These are phyloP conservation scores for Lathamus discolor DNA, from an alignment of 2,113 vertebrate genomes.

Conservation along the genomic window DNA sequence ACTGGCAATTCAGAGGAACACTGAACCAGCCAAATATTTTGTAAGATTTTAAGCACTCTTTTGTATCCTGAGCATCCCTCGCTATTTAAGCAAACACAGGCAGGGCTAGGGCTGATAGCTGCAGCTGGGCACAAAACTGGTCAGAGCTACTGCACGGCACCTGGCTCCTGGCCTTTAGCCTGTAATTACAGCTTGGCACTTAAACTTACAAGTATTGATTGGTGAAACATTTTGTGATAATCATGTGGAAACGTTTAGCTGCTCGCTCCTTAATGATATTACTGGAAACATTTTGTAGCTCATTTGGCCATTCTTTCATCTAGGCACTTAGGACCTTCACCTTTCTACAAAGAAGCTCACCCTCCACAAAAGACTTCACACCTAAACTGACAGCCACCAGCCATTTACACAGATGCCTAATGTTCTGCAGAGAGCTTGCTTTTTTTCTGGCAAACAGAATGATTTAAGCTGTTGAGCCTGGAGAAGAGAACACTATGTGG, in stretches of 20 bases:
- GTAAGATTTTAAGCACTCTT: not conserved
- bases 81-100: not conserved
- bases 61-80: rapidly evolving
- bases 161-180: not conserved
- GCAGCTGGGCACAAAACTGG: not conserved
- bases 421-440: not conserved
- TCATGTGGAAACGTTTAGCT: not conserved
- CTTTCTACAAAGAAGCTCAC: not conserved
- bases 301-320: not conserved
- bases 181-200: not conserved
- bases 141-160: not conserved
- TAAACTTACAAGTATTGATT: not conserved
- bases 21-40: not conserved
- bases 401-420: not conserved
- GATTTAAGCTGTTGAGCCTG: not conserved
- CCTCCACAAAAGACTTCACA: not conserved
- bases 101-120: not conserved
- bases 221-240: not conserved
- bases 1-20: not conserved
- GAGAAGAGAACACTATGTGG: not conserved
- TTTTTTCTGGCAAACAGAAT: not conserved
- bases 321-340: not conserved
- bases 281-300: not conserved
- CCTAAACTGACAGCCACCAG: not conserved
- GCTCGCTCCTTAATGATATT: not conserved